Percentiles rank a stretch among this genome's conserved stretches.
Evolutionary conservation across 2,888 invertebrate species (phyloP).

Genomic region (Andricus curvator): DNA sequence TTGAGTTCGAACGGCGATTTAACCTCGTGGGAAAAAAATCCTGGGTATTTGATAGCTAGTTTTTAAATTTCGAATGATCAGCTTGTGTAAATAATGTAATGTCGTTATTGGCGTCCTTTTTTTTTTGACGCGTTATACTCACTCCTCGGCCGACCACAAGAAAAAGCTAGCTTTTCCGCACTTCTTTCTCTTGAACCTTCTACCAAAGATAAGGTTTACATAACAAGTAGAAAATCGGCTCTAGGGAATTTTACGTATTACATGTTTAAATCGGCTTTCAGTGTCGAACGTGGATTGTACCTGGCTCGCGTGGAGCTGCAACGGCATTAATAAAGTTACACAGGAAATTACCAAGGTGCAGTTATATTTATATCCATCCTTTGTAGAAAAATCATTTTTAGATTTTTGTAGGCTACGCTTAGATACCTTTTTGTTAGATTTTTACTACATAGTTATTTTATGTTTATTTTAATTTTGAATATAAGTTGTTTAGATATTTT

Average conservation of each 20-base stretch:
- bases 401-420: no score
- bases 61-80: background rate
- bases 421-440: no score
- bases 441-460: no score
- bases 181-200: conserved; percentile 60
- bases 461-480: no score
- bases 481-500: no score
- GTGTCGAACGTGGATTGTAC: conserved; percentile 69
- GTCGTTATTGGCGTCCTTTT: conserved; percentile 42
- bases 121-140: conserved; percentile 52
- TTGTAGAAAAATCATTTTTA: background rate
- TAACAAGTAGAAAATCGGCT: conserved; percentile 60
- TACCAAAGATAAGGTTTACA: conserved; percentile 72
- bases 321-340: conserved; percentile 68
- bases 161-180: conserved; percentile 49
- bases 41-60: background rate
- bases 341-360: conserved; percentile 50
- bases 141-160: conserved; percentile 12
- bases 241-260: conserved; percentile 55
- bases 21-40: background rate
- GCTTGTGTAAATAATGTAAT: conserved; percentile 37
- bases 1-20: background rate
- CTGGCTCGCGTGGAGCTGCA: conserved; percentile 68
- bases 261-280: conserved; percentile 58
- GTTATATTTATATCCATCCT: background rate